A percentile compares a stretch with the other conserved stretches of the same genome.
Conservation (phyloP, 2,888 invertebrate genomes). For the Strigamia transsilvanica region DNA sequence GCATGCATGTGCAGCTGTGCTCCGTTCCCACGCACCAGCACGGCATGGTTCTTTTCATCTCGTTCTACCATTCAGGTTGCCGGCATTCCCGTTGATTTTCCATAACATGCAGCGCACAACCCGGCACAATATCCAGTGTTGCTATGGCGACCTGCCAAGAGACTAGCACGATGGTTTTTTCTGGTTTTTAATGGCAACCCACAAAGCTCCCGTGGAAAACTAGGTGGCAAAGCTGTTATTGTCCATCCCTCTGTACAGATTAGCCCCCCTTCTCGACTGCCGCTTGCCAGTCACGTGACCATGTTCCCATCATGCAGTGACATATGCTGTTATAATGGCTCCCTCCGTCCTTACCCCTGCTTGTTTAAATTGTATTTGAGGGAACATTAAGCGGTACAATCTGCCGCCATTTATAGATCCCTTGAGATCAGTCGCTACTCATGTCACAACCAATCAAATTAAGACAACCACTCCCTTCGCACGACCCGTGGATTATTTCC, state of each 20-base stretch:
- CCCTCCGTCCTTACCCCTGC: neutral
- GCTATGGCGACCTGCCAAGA: neutral
- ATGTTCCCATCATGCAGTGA: constrained; percentile 16
- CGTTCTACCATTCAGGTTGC: neutral
- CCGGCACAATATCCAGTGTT: constrained; percentile 1
- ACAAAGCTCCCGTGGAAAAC: constrained; percentile 29
- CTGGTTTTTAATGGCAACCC: constrained; percentile 2
- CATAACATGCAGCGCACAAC: neutral
- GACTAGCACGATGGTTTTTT: neutral
- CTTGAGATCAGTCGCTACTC: constrained; percentile 6
- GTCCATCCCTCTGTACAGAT: neutral
- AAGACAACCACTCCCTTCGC: constrained; percentile 6
- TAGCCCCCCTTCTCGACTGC: neutral
- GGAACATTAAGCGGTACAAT: constrained; percentile 29
- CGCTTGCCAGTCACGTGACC: constrained; percentile 10
- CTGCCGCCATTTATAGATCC: constrained; percentile 38
- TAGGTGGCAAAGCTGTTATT: neutral
- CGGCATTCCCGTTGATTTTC: neutral
- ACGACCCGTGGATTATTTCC: neutral
- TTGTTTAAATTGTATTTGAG: constrained; percentile 38
- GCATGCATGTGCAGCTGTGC: constrained; percentile 1
- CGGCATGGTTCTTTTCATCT: constrained; percentile 3
- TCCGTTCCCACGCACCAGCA: constrained; percentile 25
- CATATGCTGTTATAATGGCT: constrained; percentile 20
- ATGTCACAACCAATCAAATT: constrained; percentile 12